Evolutionary conservation across 2,888 invertebrate species (phyloP), one percentile per base, ranked within the genome.

Genomic region (Tholera decimalis): DNA sequence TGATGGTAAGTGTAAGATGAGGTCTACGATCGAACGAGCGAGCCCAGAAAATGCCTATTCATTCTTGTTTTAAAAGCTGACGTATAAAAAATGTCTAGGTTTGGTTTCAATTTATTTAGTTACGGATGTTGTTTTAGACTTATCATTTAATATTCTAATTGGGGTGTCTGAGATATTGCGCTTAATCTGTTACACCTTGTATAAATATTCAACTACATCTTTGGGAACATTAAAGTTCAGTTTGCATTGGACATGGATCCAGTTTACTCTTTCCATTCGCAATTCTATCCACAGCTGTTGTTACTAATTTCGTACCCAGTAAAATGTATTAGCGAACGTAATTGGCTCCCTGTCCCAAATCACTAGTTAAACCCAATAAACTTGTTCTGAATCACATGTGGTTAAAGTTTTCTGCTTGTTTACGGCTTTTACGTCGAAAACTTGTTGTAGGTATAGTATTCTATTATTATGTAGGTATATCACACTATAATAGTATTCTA

Each of bases 281-380:
- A 43, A 11, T 56, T 33, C 18, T n/a, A 0, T 15, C 5, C 18
- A 13, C 18, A 26, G n/a, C n/a, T 11, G 53, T 39, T n/a, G 26
- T 39, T 18, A 39, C 20, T 33, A 26, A 43, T 24, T 30, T 6
- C 11, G 43, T 43, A 2, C 13, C 37, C 39, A 66, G 66, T 66
- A 28, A 47, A 41, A 58, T 47, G 24, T 47, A 47, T 39, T 59
- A 54, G 15, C 43, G 53, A 24, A 24, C 43, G 37, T 59, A 69
- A 54, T 68, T 68, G 68, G 30, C 37, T 59, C 37, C 20, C 69
- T 24, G 20, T 54, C 41, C 68, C 69, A 60, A 69, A 69, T 60
- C 39, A 59, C 59, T 58, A 68, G 47, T 37, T 58, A 47, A 59
- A 49, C 30, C 30, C 47, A 59, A 59, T 68, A 69, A 68, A 54